Conservation (phyloP, 2,888 invertebrate genomes). For the Taenaris catops region DNA sequence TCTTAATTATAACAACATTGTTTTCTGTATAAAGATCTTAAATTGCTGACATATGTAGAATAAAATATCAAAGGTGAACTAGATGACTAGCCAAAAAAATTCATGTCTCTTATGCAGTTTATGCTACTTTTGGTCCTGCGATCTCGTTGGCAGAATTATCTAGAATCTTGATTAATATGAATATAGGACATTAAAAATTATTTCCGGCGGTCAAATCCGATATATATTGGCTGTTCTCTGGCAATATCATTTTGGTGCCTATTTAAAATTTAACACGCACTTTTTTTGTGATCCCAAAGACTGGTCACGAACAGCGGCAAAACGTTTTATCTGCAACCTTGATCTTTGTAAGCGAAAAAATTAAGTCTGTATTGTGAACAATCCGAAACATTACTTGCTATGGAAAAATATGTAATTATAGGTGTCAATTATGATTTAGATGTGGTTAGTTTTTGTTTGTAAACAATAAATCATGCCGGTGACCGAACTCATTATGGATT, state of each 20-base stretch:
- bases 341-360: slow-evolving; percentile 67
- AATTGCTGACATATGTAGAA: too few relatives aligned
- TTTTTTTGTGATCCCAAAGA: slow-evolving; percentile 49
- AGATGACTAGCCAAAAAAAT: too few relatives aligned
- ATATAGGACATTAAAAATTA: slow-evolving; percentile 23
- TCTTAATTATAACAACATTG: too few relatives aligned
- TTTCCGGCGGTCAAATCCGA: slow-evolving; percentile 25
- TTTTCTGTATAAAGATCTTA: too few relatives aligned
- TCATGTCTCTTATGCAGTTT: too few relatives aligned
- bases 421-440: slow-evolving; percentile 20
- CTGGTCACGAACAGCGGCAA: slow-evolving; percentile 69
- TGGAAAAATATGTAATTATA: slow-evolving; percentile 22
- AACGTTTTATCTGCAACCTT: slow-evolving; percentile 70
- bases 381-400: slow-evolving; percentile 24
- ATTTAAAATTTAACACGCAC: slow-evolving; percentile 67
- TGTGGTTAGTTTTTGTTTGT: slow-evolving; percentile 16
- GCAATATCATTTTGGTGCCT: slow-evolving; percentile 47
- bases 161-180: slow-evolving; percentile 8
- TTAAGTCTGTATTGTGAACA: slow-evolving; percentile 42
- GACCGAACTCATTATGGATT: slow-evolving; percentile 2
- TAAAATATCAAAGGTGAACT: too few relatives aligned
- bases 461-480: slow-evolving; percentile 7
- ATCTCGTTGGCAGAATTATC: too few relatives aligned
- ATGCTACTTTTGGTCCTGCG: too few relatives aligned
- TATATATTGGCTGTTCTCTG: slow-evolving; percentile 22